Evolutionary conservation across 2,888 invertebrate species (phyloP).

Genomic region (Pteria penguin): DNA sequence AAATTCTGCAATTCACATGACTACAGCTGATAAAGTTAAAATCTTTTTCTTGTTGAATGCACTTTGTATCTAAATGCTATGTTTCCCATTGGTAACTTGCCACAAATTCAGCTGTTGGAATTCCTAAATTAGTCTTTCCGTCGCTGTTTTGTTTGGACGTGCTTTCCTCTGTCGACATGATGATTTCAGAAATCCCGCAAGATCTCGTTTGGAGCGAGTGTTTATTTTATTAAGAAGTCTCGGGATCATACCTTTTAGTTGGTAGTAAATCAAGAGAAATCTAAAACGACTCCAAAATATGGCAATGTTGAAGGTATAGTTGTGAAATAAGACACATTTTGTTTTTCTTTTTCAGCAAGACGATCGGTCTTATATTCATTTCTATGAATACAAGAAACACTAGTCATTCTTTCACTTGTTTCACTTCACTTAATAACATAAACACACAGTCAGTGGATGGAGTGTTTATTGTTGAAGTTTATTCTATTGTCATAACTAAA

Average conservation of each 20-base stretch:
- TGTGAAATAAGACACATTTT: slow-evolving; percentile 5
- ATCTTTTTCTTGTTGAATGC: too few relatives aligned
- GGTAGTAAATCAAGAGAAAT: not conserved
- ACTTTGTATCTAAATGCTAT: too few relatives aligned
- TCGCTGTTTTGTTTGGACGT: slow-evolving; percentile 43
- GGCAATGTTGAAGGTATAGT: slow-evolving; percentile 56
- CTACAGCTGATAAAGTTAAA: too few relatives aligned
- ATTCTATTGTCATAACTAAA: too few relatives aligned
- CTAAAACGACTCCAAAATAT: slow-evolving; percentile 45
- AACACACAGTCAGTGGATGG: too few relatives aligned
- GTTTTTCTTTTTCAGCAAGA: not conserved
- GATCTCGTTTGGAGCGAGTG: slow-evolving; percentile 5
- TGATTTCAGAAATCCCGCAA: slow-evolving; percentile 43
- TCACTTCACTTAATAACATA: too few relatives aligned
- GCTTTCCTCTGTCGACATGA: slow-evolving; percentile 62
- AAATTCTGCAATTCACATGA: too few relatives aligned
- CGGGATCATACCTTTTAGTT: not conserved
- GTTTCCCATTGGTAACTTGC: too few relatives aligned
- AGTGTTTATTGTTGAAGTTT: too few relatives aligned
- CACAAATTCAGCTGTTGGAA: slow-evolving; percentile 74
- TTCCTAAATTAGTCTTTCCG: slow-evolving; percentile 61
- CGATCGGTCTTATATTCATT: not conserved
- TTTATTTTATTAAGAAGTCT: not conserved
- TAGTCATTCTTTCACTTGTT: too few relatives aligned
- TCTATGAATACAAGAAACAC: not conserved